Evolutionary conservation across 2,888 invertebrate species (phyloP).

Genomic region (Pristionchus fissidentatus): DNA sequence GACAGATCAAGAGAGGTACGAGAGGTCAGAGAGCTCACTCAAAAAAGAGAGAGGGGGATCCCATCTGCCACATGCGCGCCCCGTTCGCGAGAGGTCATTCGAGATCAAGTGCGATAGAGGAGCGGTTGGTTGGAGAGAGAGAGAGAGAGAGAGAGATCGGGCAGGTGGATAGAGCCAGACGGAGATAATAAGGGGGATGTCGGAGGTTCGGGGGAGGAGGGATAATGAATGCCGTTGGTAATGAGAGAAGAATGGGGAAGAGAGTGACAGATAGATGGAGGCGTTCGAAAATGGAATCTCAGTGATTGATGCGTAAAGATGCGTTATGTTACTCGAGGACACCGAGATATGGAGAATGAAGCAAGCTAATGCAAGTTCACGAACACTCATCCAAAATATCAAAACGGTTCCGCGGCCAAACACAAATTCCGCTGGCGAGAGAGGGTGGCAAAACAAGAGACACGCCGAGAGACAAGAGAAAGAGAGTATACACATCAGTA

Average conservation of each 20-base stretch:
- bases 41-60: neutral
- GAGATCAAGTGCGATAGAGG: neutral
- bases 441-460: too few relatives aligned
- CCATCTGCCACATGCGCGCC: constrained; percentile 1
- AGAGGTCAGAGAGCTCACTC: neutral
- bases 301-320: too few relatives aligned
- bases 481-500: too few relatives aligned
- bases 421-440: too few relatives aligned
- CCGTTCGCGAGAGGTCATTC: constrained; percentile 4
- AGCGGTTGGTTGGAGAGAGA: neutral
- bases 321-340: too few relatives aligned
- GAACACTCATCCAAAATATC: neutral
- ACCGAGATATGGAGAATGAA: neutral
- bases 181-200: neutral
- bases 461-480: too few relatives aligned
- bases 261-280: neutral
- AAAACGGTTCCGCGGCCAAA: too few relatives aligned
- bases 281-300: neutral
- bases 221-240: neutral
- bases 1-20: neutral
- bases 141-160: neutral
- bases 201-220: neutral
- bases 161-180: constrained; percentile 16
- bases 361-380: neutral
- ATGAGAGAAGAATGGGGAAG: neutral